Conservation (phyloP, 2,888 invertebrate genomes). For the Meiosimyza platycephala region DNA sequence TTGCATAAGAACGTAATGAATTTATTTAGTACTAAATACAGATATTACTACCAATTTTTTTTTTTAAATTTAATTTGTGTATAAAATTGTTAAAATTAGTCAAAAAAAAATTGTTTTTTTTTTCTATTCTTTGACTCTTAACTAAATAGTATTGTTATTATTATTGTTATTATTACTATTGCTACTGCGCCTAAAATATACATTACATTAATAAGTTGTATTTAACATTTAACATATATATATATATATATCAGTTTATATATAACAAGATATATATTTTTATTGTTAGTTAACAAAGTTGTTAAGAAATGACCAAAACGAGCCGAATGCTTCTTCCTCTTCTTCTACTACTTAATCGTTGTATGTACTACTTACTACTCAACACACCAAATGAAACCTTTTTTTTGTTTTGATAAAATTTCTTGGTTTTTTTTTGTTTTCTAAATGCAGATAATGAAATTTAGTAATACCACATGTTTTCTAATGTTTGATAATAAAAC, state of each 20-base stretch:
- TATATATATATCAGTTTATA: background rate
- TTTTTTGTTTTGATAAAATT: slow-evolving; percentile 3
- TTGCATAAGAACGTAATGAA: too few relatives aligned
- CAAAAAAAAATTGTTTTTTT: too few relatives aligned
- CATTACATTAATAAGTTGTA: background rate
- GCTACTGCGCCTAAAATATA: slow-evolving; percentile 5
- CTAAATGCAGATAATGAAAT: too few relatives aligned
- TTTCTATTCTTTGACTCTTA: background rate
- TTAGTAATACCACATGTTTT: too few relatives aligned
- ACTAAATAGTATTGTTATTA: slow-evolving; percentile 3
- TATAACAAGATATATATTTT: background rate
- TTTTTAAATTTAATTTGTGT: too few relatives aligned
- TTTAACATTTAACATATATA: background rate
- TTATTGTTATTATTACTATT: slow-evolving; percentile 10
- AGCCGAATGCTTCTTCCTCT: slow-evolving; percentile 16
- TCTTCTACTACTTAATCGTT: slow-evolving; percentile 7
- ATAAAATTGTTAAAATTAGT: too few relatives aligned
- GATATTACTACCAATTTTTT: too few relatives aligned
- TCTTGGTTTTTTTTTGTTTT: too few relatives aligned
- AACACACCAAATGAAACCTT: background rate
- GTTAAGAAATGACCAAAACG: background rate
- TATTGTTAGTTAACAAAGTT: background rate
- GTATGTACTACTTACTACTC: background rate
- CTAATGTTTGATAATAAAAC: too few relatives aligned
- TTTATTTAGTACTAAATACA: too few relatives aligned